A percentile compares a stretch with the other conserved stretches of the same genome.
Conservation (phyloP, 2,113 vertebrate species). For the Tenrec ecaudatus region DNA sequence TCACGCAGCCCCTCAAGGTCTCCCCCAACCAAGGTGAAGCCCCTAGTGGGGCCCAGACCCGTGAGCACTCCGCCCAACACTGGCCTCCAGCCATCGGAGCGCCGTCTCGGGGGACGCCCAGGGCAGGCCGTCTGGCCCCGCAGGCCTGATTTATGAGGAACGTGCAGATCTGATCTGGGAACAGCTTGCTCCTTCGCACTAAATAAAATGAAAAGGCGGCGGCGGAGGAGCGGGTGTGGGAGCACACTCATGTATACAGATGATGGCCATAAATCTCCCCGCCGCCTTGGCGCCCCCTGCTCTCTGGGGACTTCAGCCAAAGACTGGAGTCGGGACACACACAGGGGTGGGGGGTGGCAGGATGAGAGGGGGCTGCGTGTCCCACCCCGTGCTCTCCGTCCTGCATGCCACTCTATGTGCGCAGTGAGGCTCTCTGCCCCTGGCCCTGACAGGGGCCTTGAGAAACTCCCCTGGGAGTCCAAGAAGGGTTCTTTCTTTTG, state of each 20-base stretch:
- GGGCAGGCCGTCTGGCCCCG: not conserved
- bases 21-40: not conserved
- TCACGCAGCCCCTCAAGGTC: not conserved
- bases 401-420: not conserved
- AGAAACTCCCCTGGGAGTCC: not conserved
- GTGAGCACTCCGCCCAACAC: not conserved
- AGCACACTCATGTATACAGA: conserved; percentile 78
- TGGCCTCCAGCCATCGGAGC: not conserved
- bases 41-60: not conserved
- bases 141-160: conserved; percentile 79
- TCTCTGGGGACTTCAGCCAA: conserved; percentile 73
- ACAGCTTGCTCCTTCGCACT: conserved; percentile 84
- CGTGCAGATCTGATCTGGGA: conserved; percentile 74
- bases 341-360: not conserved
- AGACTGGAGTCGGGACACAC: not conserved
- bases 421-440: not conserved
- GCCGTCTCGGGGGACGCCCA: not conserved
- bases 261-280: conserved; percentile 81
- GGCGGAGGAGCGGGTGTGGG: conserved; percentile 66
- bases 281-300: conserved; percentile 53
- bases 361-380: not conserved
- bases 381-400: too few relatives aligned
- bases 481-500: not conserved
- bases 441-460: not conserved
- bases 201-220: conserved; percentile 81